Conservation (phyloP, 2,888 invertebrate species). For the Anticlea derivata region DNA sequence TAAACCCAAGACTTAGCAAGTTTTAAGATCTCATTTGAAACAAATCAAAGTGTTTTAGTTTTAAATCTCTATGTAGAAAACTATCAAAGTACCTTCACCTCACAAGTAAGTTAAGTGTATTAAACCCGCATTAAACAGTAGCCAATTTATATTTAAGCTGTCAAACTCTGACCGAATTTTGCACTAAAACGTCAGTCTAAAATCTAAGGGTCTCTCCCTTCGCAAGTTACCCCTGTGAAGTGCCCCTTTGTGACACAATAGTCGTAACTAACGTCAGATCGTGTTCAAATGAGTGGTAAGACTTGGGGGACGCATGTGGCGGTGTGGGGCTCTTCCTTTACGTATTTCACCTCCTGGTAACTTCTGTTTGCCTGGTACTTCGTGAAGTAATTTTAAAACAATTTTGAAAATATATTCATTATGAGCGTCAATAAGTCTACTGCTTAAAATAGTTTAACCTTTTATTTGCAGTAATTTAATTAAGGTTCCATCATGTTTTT, state of each 20-base stretch:
- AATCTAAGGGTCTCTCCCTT: conserved; percentile 16
- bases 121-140: conserved; percentile 6
- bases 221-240: conserved; percentile 29
- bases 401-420: neutral
- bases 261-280: conserved; percentile 36
- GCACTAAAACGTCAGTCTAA: conserved; percentile 23
- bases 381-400: neutral
- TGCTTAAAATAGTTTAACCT: too few relatives aligned
- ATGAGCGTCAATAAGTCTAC: too few relatives aligned
- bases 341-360: conserved; percentile 30
- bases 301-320: conserved; percentile 36
- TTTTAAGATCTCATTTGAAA: neutral
- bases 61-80: neutral
- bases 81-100: neutral
- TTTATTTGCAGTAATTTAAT: too few relatives aligned
- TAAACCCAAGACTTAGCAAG: neutral
- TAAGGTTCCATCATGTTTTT: too few relatives aligned
- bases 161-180: conserved; percentile 20
- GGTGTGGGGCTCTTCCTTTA: conserved; percentile 20
- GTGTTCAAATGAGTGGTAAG: conserved; percentile 37
- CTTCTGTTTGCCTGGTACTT: conserved; percentile 32
- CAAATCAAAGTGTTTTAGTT: neutral
- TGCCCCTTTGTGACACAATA: conserved; percentile 33
- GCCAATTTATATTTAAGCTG: conserved; percentile 9
- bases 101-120: neutral